These are phyloP conservation scores for Aix galericulata DNA, from an alignment of 2,113 vertebrate species.

Conservation along the genomic window DNA sequence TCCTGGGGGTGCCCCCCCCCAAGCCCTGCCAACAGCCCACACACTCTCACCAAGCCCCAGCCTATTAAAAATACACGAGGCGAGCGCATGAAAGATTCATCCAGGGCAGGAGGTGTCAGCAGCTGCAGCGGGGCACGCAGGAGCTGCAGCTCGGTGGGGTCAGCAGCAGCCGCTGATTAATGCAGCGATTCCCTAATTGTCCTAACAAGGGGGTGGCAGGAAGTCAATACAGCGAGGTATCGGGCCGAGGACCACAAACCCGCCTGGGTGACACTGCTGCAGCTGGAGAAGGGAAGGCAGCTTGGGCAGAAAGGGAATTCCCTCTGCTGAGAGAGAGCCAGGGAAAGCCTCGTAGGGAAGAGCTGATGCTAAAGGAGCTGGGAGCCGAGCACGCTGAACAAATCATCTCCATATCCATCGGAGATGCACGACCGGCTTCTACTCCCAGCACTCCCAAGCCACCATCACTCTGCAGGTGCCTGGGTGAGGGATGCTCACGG, in stretches of 20 bases:
- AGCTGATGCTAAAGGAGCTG: not conserved
- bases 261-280: not conserved
- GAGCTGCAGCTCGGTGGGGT: not conserved
- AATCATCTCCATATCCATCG: not conserved
- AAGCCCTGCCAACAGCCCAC: not conserved
- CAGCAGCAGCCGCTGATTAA: not conserved
- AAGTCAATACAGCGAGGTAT: not conserved
- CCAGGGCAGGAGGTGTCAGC: not conserved
- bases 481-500: fast-evolving
- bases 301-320: conserved; percentile 31
- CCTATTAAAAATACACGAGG: not conserved
- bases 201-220: not conserved
- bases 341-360: not conserved
- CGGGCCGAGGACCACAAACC: not conserved
- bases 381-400: not conserved
- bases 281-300: not conserved
- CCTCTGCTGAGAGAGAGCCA: conserved; percentile 4
- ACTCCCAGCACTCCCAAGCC: not conserved
- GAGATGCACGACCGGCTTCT: fast-evolving
- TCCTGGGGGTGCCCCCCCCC: not conserved
- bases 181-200: not conserved
- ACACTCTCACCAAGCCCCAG: not conserved
- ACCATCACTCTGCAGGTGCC: not conserved
- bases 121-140: not conserved
- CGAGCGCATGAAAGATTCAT: not conserved